Evolutionary conservation across 2,888 invertebrate species (phyloP).

Genomic region (Syrista parreyssii): DNA sequence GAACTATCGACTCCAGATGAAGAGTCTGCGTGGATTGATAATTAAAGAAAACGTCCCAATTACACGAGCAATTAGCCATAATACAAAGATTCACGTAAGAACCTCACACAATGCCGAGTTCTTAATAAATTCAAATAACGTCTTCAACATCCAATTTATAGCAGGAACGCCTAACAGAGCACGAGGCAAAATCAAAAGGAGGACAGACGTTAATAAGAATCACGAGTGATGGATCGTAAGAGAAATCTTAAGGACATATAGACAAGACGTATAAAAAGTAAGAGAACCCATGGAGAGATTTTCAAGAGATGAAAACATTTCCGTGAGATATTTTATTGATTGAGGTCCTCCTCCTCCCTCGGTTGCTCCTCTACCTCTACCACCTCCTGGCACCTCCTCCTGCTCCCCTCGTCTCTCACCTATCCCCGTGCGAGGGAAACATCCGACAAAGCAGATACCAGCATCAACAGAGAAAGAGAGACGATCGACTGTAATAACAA

Average conservation of each 20-base stretch:
- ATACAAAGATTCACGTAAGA: too few species aligned
- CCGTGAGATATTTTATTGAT: slow-evolving; percentile 63
- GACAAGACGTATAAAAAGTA: background rate
- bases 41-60: too few species aligned
- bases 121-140: too few species aligned
- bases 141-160: too few species aligned
- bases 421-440: slow-evolving; percentile 1
- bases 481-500: background rate
- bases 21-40: too few species aligned
- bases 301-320: slow-evolving; percentile 52
- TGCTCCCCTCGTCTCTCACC: slow-evolving; percentile 20
- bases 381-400: slow-evolving; percentile 13
- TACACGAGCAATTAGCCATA: too few species aligned
- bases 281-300: slow-evolving; percentile 27
- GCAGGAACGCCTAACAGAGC: too few species aligned
- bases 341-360: slow-evolving; percentile 46
- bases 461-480: background rate
- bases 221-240: background rate
- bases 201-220: too few species aligned
- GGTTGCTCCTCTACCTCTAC: slow-evolving; percentile 28
- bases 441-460: background rate
- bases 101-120: too few species aligned
- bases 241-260: background rate
- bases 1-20: too few species aligned
- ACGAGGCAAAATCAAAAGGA: too few species aligned